These are phyloP conservation scores for Aricia artaxerxes DNA, from an alignment of 2,888 invertebrate species.

Conservation along the genomic window DNA sequence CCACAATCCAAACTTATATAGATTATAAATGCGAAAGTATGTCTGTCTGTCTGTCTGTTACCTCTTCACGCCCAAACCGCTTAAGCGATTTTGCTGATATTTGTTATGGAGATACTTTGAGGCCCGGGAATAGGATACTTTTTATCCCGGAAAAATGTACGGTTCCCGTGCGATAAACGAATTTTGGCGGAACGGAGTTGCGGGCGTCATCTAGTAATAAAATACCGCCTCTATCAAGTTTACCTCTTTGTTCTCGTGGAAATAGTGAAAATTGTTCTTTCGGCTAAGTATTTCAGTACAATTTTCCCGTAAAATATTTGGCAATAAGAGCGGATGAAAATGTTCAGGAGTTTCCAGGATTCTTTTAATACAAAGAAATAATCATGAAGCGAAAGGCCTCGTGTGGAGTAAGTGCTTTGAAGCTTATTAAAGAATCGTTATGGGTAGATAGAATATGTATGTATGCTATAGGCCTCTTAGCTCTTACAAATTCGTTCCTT, in stretches of 20 bases:
- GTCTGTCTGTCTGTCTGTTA: too few species aligned
- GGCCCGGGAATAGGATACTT: too few species aligned
- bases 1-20: not conserved
- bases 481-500: constrained; percentile 5
- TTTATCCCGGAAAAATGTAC: too few species aligned
- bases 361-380: constrained; percentile 27
- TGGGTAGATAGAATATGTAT: not conserved
- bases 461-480: not conserved
- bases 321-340: constrained; percentile 16
- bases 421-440: constrained; percentile 25
- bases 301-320: constrained; percentile 17
- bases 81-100: too few species aligned
- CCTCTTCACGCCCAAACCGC: too few species aligned
- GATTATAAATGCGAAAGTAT: too few species aligned
- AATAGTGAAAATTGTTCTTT: constrained; percentile 15
- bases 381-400: constrained; percentile 10
- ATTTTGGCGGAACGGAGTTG: too few species aligned
- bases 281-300: not conserved
- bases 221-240: not conserved
- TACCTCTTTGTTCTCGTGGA: not conserved
- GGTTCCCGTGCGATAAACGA: too few species aligned
- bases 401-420: constrained; percentile 19
- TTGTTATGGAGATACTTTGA: too few species aligned
- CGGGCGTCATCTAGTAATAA: not conserved
- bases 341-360: constrained; percentile 9